Conservation (phyloP, 2,888 invertebrate species). For the Odontocerum albicorne region DNA sequence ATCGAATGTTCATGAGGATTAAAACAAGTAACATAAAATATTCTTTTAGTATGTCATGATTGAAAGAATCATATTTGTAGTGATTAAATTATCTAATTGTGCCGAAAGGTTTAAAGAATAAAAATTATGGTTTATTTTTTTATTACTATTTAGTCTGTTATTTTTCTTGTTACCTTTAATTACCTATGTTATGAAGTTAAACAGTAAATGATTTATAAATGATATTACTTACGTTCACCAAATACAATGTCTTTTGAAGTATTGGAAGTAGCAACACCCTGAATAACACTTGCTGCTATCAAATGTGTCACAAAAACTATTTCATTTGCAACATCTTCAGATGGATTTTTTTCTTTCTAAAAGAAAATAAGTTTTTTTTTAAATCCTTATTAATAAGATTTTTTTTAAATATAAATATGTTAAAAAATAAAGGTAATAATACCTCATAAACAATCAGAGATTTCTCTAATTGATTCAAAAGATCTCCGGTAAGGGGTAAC, state of each 20-base stretch:
- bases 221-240: conserved; percentile 60
- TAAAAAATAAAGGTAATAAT: not conserved
- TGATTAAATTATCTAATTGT: too few species aligned
- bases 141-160: too few species aligned
- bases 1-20: too few species aligned
- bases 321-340: conserved; percentile 40
- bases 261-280: conserved; percentile 78
- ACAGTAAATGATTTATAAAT: too few species aligned
- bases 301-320: conserved; percentile 47
- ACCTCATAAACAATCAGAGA: conserved; percentile 38
- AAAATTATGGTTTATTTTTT: too few species aligned
- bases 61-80: too few species aligned
- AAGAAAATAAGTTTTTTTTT: conserved; percentile 17
- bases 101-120: too few species aligned
- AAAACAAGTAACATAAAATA: too few species aligned
- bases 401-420: too few species aligned
- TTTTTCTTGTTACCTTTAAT: too few species aligned
- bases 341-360: conserved; percentile 42
- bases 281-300: conserved; percentile 63
- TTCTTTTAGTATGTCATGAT: too few species aligned
- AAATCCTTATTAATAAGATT: not conserved
- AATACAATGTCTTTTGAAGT: conserved; percentile 69
- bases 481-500: conserved; percentile 47
- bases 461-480: conserved; percentile 42
- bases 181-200: too few species aligned